Evolutionary conservation across 2,888 invertebrate genomes (phyloP), one percentile per base, ranked within the genome.

Genomic region (Noctuana brunneofusca): DNA sequence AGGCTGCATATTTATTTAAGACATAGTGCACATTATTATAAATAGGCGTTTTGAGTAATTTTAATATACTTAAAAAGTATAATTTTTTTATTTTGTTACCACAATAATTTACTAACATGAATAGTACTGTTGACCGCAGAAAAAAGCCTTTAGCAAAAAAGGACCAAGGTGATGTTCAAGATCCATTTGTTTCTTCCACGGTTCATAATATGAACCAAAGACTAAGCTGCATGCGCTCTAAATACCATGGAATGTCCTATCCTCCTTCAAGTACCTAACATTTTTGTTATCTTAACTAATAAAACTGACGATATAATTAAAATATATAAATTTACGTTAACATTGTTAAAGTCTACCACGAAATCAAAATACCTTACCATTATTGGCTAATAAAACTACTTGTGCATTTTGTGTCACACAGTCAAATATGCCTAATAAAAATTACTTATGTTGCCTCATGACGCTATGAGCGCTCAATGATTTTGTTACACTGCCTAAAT

Each of bases 151-250:
- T 52, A 65, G 60, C 56, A 16, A 56, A 53, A 53, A 58, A 53
- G 20, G 71, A 71, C 72, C 77, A 80, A 87, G 86, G 87, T 87
- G 84, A 84, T 72, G 75, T 89, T 72, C 89, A 91, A 85, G 89
- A 86, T 72, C 83, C 86, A 64, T 76, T 78, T 70, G 78, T 91
- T 71, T 83, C 89, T 66, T 88, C 90, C 67, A 86, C 89, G 59
- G 79, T 79, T 71, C 78, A 71, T 64, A 75, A 77, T 60, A 82
- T 75, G 64, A 73, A 72, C 70, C 82, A 80, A 69, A 84, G 86
- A 79, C 76, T 77, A 70, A 72, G 75, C 68, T 74, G 75, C 65
- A 73, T 79, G 69, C 76, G 83, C 74, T 66, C 73, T 22, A 76
- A 81, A 65, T 75, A 73, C 72, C 67, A 76, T 75, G 85, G 83